phyloP scores from a whole-genome alignment of 1,140 invertebrate species.

The Psix sp. region DNA sequence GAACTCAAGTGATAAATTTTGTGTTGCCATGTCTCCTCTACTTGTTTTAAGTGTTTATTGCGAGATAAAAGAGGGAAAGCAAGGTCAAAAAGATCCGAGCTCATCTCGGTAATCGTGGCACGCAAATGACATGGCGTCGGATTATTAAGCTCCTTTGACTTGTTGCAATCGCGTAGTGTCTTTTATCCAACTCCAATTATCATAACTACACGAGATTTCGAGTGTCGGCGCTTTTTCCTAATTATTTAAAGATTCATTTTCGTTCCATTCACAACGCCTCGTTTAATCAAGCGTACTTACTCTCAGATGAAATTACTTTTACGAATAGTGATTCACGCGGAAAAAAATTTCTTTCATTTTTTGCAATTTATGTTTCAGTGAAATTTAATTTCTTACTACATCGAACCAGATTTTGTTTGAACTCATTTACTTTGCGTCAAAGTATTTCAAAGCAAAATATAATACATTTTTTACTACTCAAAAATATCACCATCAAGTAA shows the following conservation, averaged over 20 bases:
- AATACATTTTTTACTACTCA: constrained; percentile 1
- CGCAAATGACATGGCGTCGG: no score
- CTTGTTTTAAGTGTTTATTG: no score
- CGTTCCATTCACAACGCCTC: constrained; percentile 1
- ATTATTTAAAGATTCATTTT: constrained; percentile 10
- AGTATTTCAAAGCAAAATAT: neutral
- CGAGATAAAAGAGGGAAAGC: no score
- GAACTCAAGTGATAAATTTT: no score
- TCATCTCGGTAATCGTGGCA: no score
- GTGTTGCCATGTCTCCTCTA: no score
- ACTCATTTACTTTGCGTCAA: no score
- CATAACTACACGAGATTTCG: constrained; percentile 5
- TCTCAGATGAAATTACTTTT: no score
- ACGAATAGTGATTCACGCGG: neutral
- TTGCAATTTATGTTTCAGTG: neutral
- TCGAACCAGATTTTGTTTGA: neutral
- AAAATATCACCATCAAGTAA: neutral
- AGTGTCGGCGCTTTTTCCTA: constrained; percentile 5
- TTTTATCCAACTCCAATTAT: constrained; percentile 9
- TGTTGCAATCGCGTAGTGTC: constrained; percentile 3
- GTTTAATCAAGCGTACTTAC: constrained; percentile 7
- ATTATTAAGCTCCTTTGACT: constrained; percentile 13
- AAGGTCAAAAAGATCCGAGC: no score
- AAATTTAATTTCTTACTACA: neutral
- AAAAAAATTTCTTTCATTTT: neutral